A percentile compares a stretch with the other conserved stretches of the same genome.
phyloP scores from a whole-genome alignment of 2,113 vertebrate genomes.

The Scolopax mira region DNA sequence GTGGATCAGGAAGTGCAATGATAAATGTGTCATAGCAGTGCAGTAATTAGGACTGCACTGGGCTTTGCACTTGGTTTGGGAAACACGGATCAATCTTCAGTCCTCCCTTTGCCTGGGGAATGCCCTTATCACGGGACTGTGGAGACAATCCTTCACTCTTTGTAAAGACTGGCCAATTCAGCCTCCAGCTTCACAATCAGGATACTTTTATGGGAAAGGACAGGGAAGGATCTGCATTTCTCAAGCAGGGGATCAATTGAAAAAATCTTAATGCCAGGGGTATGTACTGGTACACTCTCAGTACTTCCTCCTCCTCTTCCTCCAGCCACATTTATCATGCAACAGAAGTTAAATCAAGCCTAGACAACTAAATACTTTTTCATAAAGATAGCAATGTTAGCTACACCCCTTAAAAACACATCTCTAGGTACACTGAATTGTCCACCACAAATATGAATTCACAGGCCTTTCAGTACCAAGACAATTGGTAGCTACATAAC shows the following conservation, averaged over 20 bases:
- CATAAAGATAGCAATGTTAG: not conserved
- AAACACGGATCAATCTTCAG: not conserved
- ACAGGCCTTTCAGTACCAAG: not conserved
- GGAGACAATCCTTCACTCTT: not conserved
- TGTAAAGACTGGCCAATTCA: not conserved
- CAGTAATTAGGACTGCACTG: conserved; percentile 28
- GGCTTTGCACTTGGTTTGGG: not conserved
- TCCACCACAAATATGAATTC: not conserved
- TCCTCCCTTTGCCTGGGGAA: not conserved
- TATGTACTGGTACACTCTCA: not conserved
- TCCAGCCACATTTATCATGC: not conserved
- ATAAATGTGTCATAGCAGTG: conserved; percentile 20
- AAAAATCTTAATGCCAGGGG: not conserved
- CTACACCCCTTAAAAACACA: not conserved
- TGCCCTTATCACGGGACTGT: not conserved
- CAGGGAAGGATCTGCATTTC: not conserved
- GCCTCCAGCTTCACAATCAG: not conserved
- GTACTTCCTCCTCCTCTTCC: not conserved
- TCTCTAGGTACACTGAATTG: not conserved
- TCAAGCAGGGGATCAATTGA: not conserved
- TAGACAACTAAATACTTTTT: not conserved
- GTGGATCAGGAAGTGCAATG: not conserved
- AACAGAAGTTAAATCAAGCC: not conserved
- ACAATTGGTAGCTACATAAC: not conserved
- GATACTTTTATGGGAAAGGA: not conserved